Conservation (phyloP, 2,888 invertebrate genomes). For the Gari tellinella region DNA sequence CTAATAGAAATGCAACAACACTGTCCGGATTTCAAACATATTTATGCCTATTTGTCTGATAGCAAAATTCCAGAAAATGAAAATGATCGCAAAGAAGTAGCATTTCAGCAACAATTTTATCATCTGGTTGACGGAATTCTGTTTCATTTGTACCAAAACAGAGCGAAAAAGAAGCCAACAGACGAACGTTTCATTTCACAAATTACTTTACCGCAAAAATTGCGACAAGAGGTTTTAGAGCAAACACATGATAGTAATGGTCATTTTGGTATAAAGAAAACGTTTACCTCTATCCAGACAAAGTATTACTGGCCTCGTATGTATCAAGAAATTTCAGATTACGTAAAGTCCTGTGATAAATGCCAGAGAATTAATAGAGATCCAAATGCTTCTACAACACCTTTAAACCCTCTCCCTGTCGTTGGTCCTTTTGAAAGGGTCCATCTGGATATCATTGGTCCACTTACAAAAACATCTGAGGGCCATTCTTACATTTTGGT, state of each 20-base stretch:
- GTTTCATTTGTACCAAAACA: constrained; percentile 18
- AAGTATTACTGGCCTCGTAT: constrained; percentile 39
- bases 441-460: constrained; percentile 47
- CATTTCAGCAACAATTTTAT: constrained; percentile 12
- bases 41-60: constrained; percentile 4
- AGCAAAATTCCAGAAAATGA: constrained; percentile 7
- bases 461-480: constrained; percentile 29
- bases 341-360: constrained; percentile 25
- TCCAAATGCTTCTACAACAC: constrained; percentile 1
- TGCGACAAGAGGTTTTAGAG: constrained; percentile 13
- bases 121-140: constrained; percentile 7
- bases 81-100: constrained; percentile 9
- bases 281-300: constrained; percentile 14
- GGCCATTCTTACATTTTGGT: constrained; percentile 35
- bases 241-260: constrained; percentile 30
- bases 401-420: constrained; percentile 31
- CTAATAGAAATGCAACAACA: constrained; percentile 8
- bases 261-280: constrained; percentile 26
- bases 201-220: constrained; percentile 10
- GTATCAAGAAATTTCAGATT: constrained; percentile 15
- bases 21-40: constrained; percentile 14
- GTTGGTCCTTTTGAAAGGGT: constrained; percentile 25
- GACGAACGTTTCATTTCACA: constrained; percentile 13
- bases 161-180: constrained; percentile 6
- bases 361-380: constrained; percentile 24